Evolutionary conservation across 2,888 invertebrate species (phyloP).

Genomic region (Amphipoea lucens): DNA sequence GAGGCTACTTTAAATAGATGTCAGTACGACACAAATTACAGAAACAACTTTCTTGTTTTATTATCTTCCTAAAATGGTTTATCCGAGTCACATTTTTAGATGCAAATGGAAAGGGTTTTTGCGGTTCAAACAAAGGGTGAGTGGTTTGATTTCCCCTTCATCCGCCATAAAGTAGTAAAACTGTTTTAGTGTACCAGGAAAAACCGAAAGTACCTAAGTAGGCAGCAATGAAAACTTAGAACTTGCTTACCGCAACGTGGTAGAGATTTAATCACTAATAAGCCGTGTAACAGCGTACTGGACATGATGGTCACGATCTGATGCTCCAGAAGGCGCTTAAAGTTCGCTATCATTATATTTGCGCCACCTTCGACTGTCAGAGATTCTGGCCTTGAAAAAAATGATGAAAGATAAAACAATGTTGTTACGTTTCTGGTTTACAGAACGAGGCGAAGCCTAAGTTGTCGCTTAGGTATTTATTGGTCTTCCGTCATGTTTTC

Average conservation of each 20-base stretch:
- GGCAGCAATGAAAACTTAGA: not conserved
- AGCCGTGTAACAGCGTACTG: slow-evolving; percentile 72
- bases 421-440: not conserved
- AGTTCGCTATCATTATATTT: slow-evolving; percentile 78
- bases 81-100: not conserved
- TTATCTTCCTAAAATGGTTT: not conserved
- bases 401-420: not conserved
- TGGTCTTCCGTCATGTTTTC: not conserved
- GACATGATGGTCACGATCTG: slow-evolving; percentile 79
- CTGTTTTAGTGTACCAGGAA: not conserved
- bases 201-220: not conserved
- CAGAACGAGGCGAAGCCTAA: not conserved
- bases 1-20: not conserved
- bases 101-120: too few relatives aligned
- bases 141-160: not conserved
- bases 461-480: not conserved
- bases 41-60: not conserved
- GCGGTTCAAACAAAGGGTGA: not conserved
- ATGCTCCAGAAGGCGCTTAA: slow-evolving; percentile 79
- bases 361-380: slow-evolving; percentile 81
- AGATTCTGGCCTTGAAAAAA: slow-evolving; percentile 77
- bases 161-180: not conserved
- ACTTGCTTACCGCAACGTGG: slow-evolving; percentile 77
- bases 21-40: not conserved
- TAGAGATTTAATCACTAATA: slow-evolving; percentile 73